Base-by-base conservation (phyloP, 2,888 invertebrate genomes). In the Lamellibrachia columna region DNA sequence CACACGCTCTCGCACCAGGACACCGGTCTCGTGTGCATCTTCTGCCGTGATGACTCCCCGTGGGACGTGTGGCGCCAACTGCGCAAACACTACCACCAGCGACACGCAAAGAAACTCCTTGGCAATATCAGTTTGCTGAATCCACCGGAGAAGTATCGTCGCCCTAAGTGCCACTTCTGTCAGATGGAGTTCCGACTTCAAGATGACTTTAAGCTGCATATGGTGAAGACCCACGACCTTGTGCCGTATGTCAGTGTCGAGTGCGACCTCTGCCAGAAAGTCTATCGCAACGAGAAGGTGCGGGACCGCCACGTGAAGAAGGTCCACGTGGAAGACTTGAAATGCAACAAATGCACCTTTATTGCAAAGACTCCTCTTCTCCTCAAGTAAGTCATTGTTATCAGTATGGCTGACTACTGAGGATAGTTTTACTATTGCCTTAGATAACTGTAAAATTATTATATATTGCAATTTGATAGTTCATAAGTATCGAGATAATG, bases 1-100 rank as follows among this genome's bases (percentile, higher is more conserved):
- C 94, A 94, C 92, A 92, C 93, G 53, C 91, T 93, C 91, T 93
- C 94, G n/a, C 94, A 94, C 93, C 92, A 52, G 53, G 94, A 94
- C 75, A 60, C 90, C 22, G 94, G 94, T 4, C 93, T 94, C 4
- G 90, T 92, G 28, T 94, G 94, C 75, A 91, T 92, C 52, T 92
- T 94, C 58, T 94, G 94, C 90, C 90, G 93, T 28, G 93, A 94
- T 53, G 92, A 92, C 22, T 93, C 90, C 22, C 90, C 91, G 40
- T 93, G 93, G 93, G 92, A 92, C 8, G 91, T 93, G 90, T 94
- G 94, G 94, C 93, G 93, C 60, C 53, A 91, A 3, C 93, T 94
- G 91, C 90, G 94, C 53, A 94, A 94, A 28, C 94, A 94, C 60
- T 94, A 94, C 91, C 93, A 94, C 91, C 91, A 92, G 52, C 92